phyloP scores from a whole-genome alignment of 2,113 vertebrate species.

The Todiramphus saurophagus region DNA sequence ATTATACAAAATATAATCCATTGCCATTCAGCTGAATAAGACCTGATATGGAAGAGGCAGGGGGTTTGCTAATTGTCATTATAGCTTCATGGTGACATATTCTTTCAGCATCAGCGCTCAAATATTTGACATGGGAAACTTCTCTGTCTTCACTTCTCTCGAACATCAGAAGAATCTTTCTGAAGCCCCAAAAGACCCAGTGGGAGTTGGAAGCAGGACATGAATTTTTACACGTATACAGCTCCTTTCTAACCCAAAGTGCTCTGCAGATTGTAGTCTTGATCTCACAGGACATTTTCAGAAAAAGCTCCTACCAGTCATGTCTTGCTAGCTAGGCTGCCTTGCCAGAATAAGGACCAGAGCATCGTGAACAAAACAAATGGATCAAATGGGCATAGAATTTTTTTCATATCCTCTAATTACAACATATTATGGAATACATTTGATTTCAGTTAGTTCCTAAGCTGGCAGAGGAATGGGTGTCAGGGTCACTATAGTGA shows the following conservation, averaged over 20 bases:
- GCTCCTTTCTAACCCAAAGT: neutral
- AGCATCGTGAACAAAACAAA: neutral
- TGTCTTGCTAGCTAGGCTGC: neutral
- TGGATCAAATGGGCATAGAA: neutral
- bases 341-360: neutral
- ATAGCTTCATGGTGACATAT: neutral
- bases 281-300: neutral
- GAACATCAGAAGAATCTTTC: neutral
- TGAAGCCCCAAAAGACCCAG: neutral
- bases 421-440: neutral
- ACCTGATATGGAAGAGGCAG: neutral
- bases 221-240: neutral
- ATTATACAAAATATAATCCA: conserved; percentile 61
- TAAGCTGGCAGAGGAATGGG: neutral
- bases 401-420: accelerated
- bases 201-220: neutral
- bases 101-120: neutral
- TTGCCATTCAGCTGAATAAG: neutral
- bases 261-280: neutral
- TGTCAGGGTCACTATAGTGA: neutral
- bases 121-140: neutral
- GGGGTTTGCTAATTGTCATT: neutral
- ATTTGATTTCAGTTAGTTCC: neutral
- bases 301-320: neutral
- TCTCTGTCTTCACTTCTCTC: neutral